Conservation (phyloP, 2,113 vertebrate species). For the Apistogramma diplotaenia region DNA sequence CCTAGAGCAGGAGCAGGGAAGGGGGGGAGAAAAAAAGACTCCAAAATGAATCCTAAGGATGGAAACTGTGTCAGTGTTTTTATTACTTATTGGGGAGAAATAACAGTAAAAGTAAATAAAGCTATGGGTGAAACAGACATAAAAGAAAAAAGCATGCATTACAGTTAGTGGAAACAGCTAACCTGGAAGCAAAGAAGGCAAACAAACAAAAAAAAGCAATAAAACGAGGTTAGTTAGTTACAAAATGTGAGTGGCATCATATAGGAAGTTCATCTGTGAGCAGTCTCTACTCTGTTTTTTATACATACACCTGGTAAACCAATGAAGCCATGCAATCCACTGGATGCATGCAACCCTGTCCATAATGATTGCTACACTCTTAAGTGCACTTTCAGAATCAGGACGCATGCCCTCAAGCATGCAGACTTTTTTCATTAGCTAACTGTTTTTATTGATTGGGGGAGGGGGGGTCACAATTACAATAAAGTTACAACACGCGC, state of each 20-base stretch:
- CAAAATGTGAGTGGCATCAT: constrained; percentile 57
- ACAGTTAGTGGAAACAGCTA: constrained; percentile 67
- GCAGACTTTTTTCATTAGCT: constrained; percentile 70
- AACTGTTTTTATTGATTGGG: constrained; percentile 73
- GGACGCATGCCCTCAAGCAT: constrained; percentile 59
- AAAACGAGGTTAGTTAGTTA: constrained; percentile 70
- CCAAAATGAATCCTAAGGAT: constrained; percentile 1
- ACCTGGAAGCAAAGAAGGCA: constrained; percentile 70
- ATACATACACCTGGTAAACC: constrained; percentile 32
- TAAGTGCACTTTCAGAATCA: constrained; percentile 49
- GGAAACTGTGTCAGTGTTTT: constrained; percentile 15
- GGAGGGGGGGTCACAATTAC: constrained; percentile 57
- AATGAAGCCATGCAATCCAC: constrained; percentile 63
- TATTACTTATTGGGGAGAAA: background rate
- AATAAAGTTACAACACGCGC: constrained; percentile 53
- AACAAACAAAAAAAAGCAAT: constrained; percentile 26
- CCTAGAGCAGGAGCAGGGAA: constrained; percentile 29
- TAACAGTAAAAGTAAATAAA: constrained; percentile 20
- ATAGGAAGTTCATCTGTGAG: constrained; percentile 39
- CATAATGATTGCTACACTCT: constrained; percentile 18
- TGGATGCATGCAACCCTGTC: constrained; percentile 64
- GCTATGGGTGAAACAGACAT: constrained; percentile 39
- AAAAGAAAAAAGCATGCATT: constrained; percentile 70
- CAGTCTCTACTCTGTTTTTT: constrained; percentile 17
- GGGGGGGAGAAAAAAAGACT: background rate